Conservation (phyloP, 2,888 invertebrate genomes). For the Crioceris asparagi region DNA sequence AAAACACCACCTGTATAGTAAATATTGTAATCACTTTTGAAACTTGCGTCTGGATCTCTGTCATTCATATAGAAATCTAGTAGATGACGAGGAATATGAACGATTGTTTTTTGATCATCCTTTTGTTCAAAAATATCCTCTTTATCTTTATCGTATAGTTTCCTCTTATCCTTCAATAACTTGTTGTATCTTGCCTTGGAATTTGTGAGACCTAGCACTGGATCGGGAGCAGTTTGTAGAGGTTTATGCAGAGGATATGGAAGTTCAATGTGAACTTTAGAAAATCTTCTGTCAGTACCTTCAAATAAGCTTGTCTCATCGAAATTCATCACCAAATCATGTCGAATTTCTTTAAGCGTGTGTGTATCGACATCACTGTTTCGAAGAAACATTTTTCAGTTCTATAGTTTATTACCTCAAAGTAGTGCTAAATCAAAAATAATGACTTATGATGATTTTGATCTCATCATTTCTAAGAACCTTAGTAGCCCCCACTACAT, state of each 20-base stretch:
- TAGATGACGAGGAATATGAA: conserved; percentile 17
- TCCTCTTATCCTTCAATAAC: conserved; percentile 8
- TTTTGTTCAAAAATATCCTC: conserved; percentile 11
- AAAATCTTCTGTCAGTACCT: conserved; percentile 14
- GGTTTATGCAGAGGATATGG: conserved; percentile 19
- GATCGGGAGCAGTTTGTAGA: conserved; percentile 11
- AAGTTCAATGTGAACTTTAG: conserved; percentile 12
- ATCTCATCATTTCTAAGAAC: no score
- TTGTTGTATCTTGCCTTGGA: conserved; percentile 13
- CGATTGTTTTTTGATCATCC: conserved; percentile 9
- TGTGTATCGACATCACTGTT: background rate
- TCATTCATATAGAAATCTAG: conserved; percentile 16
- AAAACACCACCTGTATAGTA: conserved; percentile 21
- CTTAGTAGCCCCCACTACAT: no score
- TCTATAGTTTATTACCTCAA: no score
- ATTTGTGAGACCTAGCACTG: conserved; percentile 11
- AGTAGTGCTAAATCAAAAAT: no score
- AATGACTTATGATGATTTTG: no score
- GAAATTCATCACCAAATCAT: conserved; percentile 18
- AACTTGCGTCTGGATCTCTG: conserved; percentile 16
- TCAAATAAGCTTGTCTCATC: conserved; percentile 17
- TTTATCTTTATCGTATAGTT: conserved; percentile 9
- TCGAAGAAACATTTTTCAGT: conserved; percentile 1
- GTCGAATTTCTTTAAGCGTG: conserved; percentile 9
- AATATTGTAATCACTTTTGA: conserved; percentile 18